Evolutionary conservation across 2,113 vertebrate species (phyloP).

Genomic region (Poeciliopsis prolifica): DNA sequence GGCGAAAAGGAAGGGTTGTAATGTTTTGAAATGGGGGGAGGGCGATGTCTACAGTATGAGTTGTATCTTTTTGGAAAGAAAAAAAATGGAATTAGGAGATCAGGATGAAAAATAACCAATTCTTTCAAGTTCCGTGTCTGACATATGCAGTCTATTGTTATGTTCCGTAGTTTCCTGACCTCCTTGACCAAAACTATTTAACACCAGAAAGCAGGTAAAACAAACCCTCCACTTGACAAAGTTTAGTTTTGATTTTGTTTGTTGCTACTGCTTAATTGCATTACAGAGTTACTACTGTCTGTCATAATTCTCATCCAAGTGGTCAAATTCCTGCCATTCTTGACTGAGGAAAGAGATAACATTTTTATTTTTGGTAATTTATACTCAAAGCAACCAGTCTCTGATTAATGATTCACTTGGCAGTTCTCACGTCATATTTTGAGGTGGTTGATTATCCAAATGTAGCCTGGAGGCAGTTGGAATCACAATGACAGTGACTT

Average conservation of each 20-base stretch:
- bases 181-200: neutral
- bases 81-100: too few species aligned
- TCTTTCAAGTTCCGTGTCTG: conserved; percentile 22
- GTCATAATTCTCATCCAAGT: conserved; percentile 29
- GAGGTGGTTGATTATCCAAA: neutral
- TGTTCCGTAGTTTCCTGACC: conserved; percentile 5
- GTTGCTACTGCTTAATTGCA: neutral
- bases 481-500: neutral
- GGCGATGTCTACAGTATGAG: conserved; percentile 1
- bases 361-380: conserved; percentile 25
- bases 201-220: too few species aligned
- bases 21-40: conserved; percentile 6
- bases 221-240: neutral
- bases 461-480: neutral
- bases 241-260: neutral
- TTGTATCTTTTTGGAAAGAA: conserved; percentile 1
- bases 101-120: conserved; percentile 13
- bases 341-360: conserved; percentile 17
- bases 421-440: conserved; percentile 7
- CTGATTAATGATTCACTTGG: conserved; percentile 19
- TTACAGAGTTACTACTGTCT: neutral
- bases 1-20: conserved; percentile 12
- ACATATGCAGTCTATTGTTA: conserved; percentile 53
- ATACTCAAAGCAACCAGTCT: conserved; percentile 23
- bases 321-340: conserved; percentile 48